These are phyloP conservation scores for Polyergus mexicanus DNA, from an alignment of 1,140 invertebrate genomes.

Conservation along the genomic window DNA sequence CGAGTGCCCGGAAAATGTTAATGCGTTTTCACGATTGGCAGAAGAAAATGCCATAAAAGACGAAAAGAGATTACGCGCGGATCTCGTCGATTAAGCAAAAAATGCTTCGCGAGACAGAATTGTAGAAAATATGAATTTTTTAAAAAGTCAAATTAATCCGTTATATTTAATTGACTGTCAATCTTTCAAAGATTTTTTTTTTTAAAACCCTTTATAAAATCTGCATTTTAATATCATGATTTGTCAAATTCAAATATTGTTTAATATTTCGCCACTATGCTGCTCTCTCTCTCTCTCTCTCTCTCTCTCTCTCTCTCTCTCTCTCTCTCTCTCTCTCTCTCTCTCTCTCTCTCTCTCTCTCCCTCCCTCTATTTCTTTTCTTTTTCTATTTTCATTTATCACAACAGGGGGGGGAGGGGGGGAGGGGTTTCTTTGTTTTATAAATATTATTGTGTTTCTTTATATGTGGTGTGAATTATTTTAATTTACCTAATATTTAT, in stretches of 20 bases:
- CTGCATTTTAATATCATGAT: neutral
- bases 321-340: too few relatives aligned
- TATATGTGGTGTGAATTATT: neutral
- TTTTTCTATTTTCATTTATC: constrained; percentile 1
- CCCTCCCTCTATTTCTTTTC: too few relatives aligned
- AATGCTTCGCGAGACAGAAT: neutral
- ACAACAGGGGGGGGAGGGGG: neutral
- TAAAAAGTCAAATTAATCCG: neutral
- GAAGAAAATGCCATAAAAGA: neutral
- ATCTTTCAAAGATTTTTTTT: neutral
- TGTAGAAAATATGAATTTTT: neutral
- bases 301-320: neutral
- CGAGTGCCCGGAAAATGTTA: constrained; percentile 15
- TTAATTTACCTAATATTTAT: too few relatives aligned
- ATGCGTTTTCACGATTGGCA: constrained; percentile 4
- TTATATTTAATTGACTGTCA: neutral
- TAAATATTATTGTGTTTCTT: neutral
- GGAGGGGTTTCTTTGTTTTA: neutral
- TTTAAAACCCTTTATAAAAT: neutral
- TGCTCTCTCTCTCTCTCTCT: too few relatives aligned
- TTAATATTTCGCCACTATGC: neutral
- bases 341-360: too few relatives aligned
- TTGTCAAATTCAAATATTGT: neutral
- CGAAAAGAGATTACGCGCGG: neutral
- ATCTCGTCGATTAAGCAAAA: neutral